A percentile compares a stretch with the other conserved stretches of the same genome.
Conservation (phyloP, 2,113 vertebrate species). For the Gasterosteus nipponicus region DNA sequence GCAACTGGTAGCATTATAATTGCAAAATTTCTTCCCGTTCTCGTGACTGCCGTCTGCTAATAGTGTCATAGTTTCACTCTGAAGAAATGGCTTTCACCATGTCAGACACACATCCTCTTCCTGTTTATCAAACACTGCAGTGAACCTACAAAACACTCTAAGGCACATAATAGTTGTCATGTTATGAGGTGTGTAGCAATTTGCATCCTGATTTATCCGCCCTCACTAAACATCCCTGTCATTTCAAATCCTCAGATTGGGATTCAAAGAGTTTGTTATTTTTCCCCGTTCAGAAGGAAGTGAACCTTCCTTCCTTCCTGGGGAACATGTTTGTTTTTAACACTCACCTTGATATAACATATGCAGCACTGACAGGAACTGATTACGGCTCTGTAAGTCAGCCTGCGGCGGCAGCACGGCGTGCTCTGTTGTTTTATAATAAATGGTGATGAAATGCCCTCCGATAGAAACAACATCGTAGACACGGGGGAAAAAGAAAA, state of each 20-base stretch:
- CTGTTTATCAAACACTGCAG: background rate
- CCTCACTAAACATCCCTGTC: slow-evolving; percentile 1
- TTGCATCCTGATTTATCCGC: slow-evolving; percentile 5
- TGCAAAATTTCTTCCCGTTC: background rate
- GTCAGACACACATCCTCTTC: background rate
- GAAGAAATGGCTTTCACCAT: background rate
- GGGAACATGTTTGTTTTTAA: slow-evolving; percentile 17
- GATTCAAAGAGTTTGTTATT: background rate
- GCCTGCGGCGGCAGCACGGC: slow-evolving; percentile 27
- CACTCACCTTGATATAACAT: background rate
- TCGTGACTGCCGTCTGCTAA: background rate
- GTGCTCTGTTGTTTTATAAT: slow-evolving; percentile 23
- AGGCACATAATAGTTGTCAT: slow-evolving; percentile 6
- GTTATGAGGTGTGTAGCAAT: background rate
- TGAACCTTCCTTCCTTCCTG: background rate
- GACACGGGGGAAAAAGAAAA: slow-evolving; percentile 27
- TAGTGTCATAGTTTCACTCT: background rate
- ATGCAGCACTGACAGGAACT: slow-evolving; percentile 31
- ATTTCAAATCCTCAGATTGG: background rate
- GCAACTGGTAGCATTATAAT: background rate
- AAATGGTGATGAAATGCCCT: slow-evolving; percentile 32
- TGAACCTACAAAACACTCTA: background rate
- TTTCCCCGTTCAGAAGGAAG: background rate
- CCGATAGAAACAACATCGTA: slow-evolving; percentile 21
- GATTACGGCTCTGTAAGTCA: slow-evolving; percentile 16